Evolutionary conservation across 2,797 vertebrate species (phyloP).

Genomic region (Numenius phaeopus): DNA sequence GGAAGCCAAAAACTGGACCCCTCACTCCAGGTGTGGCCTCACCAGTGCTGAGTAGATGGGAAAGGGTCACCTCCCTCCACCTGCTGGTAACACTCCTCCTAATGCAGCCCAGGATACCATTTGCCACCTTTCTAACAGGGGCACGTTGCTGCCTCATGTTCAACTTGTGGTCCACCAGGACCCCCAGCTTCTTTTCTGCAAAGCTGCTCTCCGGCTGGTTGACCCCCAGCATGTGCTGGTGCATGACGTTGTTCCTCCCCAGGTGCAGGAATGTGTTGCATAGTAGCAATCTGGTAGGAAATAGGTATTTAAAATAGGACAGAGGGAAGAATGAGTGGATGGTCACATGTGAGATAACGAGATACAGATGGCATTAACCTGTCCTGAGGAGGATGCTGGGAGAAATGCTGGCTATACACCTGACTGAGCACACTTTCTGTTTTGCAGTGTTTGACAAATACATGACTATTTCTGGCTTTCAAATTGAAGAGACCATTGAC

Average conservation of each 20-base stretch:
- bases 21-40: neutral
- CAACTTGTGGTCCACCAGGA: neutral
- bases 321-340: neutral
- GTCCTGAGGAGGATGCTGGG: neutral
- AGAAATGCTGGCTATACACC: neutral
- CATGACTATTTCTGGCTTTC: slow-evolving; percentile 90
- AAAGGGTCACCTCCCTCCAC: neutral
- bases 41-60: neutral
- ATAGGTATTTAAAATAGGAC: neutral
- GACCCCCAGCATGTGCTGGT: neutral
- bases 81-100: neutral
- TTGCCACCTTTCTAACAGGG: neutral
- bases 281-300: neutral
- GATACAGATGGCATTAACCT: neutral
- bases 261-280: neutral
- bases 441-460: slow-evolving; percentile 92
- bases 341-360: neutral
- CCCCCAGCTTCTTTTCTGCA: neutral
- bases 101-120: neutral
- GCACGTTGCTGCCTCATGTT: neutral
- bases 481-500: slow-evolving; percentile 92
- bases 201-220: neutral
- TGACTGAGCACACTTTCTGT: neutral
- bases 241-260: neutral
- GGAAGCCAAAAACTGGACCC: neutral